phyloP scores from a whole-genome alignment of 23 tunicate genomes.

The Aplidium turbinatum region DNA sequence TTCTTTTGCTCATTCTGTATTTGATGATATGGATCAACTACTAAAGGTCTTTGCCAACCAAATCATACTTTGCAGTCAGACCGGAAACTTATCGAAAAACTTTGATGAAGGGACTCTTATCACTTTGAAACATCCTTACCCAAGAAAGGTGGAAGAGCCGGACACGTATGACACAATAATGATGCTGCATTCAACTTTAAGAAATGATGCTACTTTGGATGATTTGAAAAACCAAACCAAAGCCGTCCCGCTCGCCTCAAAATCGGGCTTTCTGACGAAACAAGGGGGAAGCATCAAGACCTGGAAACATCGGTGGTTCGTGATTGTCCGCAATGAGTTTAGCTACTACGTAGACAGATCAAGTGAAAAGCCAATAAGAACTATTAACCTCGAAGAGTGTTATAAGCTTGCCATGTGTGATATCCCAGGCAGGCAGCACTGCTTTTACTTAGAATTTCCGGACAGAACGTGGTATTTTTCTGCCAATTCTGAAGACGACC shows the following conservation, averaged over 20 bases:
- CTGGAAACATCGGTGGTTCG: slow-evolving; percentile 69
- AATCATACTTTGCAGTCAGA: slow-evolving; percentile 68
- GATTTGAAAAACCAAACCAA: slow-evolving; percentile 42
- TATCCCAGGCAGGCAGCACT: slow-evolving; percentile 43
- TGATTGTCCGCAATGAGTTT: slow-evolving; percentile 38
- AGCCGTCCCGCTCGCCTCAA: slow-evolving; percentile 69
- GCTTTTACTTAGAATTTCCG: slow-evolving; percentile 66
- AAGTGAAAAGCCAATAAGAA: slow-evolving; percentile 65
- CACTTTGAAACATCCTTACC: slow-evolving; percentile 60
- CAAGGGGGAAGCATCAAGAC: slow-evolving; percentile 68
- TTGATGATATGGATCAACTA: slow-evolving; percentile 56
- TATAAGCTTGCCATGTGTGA: slow-evolving; percentile 37
- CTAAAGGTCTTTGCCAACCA: slow-evolving; percentile 77
- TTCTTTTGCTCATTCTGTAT: slow-evolving; percentile 60
- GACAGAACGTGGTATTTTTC: slow-evolving; percentile 77
- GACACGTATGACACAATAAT: slow-evolving; percentile 61
- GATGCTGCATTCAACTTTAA: slow-evolving; percentile 78
- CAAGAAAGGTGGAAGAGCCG: slow-evolving; percentile 54
- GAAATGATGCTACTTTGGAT: slow-evolving; percentile 44
- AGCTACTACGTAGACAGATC: slow-evolving; percentile 55
- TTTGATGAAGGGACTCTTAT: slow-evolving; percentile 71
- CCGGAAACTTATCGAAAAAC: slow-evolving; percentile 67
- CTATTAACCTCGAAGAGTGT: slow-evolving; percentile 73
- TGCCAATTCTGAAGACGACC: slow-evolving; percentile 56
- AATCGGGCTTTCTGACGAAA: slow-evolving; percentile 79